Conservation (phyloP, 2,888 invertebrate genomes). For the Diabrotica balteata region DNA sequence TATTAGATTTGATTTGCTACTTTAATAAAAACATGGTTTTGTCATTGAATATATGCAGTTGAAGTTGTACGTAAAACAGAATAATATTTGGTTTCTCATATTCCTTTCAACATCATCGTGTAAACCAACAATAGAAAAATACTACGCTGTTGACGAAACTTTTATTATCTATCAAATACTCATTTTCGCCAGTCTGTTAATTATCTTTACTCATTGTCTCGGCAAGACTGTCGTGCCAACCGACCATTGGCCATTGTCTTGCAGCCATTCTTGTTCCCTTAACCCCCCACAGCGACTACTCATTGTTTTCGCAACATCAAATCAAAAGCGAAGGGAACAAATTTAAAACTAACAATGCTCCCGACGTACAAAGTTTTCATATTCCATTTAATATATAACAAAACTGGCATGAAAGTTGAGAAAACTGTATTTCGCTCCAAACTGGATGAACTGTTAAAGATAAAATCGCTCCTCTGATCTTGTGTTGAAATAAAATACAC, state of each 20-base stretch:
- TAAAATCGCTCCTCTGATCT: conserved; percentile 35
- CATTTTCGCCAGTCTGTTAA: conserved; percentile 18
- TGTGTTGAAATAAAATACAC: conserved; percentile 35
- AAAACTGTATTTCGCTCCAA: conserved; percentile 26
- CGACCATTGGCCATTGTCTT: conserved; percentile 20
- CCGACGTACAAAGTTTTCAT: conserved; percentile 33
- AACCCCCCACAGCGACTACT: neutral
- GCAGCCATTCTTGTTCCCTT: neutral
- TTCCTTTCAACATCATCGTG: too few species aligned
- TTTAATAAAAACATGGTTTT: too few species aligned
- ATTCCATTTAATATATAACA: conserved; percentile 35
- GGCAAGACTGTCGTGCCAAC: conserved; percentile 20
- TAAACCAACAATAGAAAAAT: too few species aligned
- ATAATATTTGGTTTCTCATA: too few species aligned
- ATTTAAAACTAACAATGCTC: conserved; percentile 34
- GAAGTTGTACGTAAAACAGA: too few species aligned
- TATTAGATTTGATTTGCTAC: too few species aligned
- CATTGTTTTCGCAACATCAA: conserved; percentile 21
- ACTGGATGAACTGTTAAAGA: conserved; percentile 39
- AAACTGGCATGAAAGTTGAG: conserved; percentile 26
- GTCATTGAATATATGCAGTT: too few species aligned
- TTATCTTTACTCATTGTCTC: conserved; percentile 18
- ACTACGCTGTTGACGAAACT: neutral
- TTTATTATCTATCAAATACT: conserved; percentile 14
- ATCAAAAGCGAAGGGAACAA: conserved; percentile 18